Evolutionary conservation across 2,888 invertebrate species (phyloP).

Genomic region (Magallana nippona): DNA sequence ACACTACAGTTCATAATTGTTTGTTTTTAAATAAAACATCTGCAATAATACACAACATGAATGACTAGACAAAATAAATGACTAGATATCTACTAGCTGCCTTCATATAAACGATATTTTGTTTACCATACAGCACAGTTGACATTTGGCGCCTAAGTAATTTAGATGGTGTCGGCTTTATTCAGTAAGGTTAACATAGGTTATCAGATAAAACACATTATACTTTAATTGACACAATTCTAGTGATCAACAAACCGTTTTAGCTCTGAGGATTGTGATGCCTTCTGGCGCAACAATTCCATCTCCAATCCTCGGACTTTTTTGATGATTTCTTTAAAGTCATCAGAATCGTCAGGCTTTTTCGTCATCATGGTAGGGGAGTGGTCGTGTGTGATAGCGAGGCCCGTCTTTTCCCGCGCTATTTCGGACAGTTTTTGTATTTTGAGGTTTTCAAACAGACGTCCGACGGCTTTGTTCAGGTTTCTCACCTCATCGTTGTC

Average conservation of each 20-base stretch:
- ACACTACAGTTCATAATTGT: no score
- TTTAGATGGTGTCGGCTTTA: no score
- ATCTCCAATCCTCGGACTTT: slow-evolving; percentile 43
- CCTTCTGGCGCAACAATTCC: slow-evolving; percentile 43
- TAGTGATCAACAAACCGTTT: slow-evolving; percentile 19
- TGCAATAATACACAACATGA: no score
- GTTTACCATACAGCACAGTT: no score
- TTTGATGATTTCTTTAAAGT: slow-evolving; percentile 43
- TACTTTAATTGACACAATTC: not conserved
- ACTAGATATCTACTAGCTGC: no score
- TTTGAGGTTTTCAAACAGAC: slow-evolving; percentile 41
- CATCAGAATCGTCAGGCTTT: slow-evolving; percentile 35
- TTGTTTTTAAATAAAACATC: no score
- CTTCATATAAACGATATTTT: no score
- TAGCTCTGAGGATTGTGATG: slow-evolving; percentile 40
- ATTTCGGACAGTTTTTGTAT: slow-evolving; percentile 42
- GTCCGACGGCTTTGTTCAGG: slow-evolving; percentile 42
- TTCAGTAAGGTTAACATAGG: no score
- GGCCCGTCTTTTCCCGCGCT: slow-evolving; percentile 39
- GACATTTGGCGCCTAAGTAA: no score
- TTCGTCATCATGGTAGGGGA: slow-evolving; percentile 29
- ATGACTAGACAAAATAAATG: no score
- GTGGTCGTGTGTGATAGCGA: slow-evolving; percentile 36
- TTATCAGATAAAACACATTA: no score
- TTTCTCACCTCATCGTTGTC: slow-evolving; percentile 42